A percentile compares a stretch with the other conserved stretches of the same genome.
Evolutionary conservation across 2,113 vertebrate species (phyloP).

Genomic region (Tiliqua scincoides): DNA sequence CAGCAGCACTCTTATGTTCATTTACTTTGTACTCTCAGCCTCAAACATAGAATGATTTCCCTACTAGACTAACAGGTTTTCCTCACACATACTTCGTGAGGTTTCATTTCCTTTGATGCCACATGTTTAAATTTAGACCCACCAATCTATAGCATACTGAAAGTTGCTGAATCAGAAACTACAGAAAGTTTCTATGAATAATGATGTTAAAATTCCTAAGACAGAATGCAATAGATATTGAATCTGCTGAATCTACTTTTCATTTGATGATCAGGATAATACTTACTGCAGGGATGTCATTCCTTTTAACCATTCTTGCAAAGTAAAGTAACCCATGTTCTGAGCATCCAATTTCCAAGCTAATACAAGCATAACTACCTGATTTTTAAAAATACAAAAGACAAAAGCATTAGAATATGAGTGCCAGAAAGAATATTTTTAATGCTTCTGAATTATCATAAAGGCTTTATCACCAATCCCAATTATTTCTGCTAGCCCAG

Average conservation of each 20-base stretch:
- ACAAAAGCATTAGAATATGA: neutral
- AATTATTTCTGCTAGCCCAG: neutral
- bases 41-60: too few relatives aligned
- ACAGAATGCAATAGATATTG: too few relatives aligned
- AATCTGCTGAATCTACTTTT: neutral
- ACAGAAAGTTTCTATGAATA: neutral
- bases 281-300: constrained; percentile 98
- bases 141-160: neutral
- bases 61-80: too few relatives aligned
- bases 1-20: too few relatives aligned
- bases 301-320: constrained; percentile 98
- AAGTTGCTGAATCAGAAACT: neutral
- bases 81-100: too few relatives aligned
- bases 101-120: too few relatives aligned
- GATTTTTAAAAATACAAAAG: constrained; percentile 43
- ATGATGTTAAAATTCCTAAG: neutral
- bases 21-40: too few relatives aligned
- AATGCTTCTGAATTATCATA: neutral
- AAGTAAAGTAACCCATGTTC: constrained; percentile 98
- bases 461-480: neutral
- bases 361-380: constrained; percentile 99
- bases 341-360: constrained; percentile 99
- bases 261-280: neutral
- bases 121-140: neutral
- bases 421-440: neutral